Percentiles rank a stretch among this genome's conserved stretches.
phyloP scores from a whole-genome alignment of 2,113 vertebrate species.

The Tragulus kanchil region DNA sequence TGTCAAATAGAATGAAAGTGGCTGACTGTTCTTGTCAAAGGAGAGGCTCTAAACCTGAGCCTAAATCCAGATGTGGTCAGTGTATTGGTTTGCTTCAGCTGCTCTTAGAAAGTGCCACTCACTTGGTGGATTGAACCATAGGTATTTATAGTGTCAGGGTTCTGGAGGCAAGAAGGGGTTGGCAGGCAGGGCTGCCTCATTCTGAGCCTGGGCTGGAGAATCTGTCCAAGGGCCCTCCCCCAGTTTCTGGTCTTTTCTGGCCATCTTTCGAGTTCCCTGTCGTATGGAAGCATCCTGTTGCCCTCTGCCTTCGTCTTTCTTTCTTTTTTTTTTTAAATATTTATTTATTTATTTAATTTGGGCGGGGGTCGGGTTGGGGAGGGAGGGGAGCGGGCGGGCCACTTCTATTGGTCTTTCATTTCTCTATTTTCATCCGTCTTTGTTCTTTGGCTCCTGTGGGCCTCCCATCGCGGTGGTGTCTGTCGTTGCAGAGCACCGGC shows the following conservation, averaged over 20 bases:
- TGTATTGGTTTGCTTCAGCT: neutral
- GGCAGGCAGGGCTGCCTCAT: neutral
- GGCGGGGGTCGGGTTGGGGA: no score
- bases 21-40: neutral
- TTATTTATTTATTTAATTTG: no score
- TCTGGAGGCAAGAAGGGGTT: neutral
- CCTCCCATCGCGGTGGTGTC: no score
- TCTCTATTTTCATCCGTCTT: no score
- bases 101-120: accelerated
- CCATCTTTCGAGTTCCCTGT: accelerated
- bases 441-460: no score
- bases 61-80: neutral
- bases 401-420: no score
- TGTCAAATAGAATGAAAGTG: neutral
- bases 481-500: no score
- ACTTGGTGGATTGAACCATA: accelerated
- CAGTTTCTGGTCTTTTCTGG: neutral
- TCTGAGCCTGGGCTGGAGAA: neutral
- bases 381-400: no score
- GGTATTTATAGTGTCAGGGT: neutral
- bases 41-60: neutral
- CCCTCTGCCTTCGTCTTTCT: neutral
- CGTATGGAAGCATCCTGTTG: neutral
- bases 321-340: no score
- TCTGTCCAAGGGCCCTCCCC: no score